Evolutionary conservation across 2,113 vertebrate genomes (phyloP), one percentile per base, ranked within the genome.

Genomic region (Ceyx margarethae): DNA sequence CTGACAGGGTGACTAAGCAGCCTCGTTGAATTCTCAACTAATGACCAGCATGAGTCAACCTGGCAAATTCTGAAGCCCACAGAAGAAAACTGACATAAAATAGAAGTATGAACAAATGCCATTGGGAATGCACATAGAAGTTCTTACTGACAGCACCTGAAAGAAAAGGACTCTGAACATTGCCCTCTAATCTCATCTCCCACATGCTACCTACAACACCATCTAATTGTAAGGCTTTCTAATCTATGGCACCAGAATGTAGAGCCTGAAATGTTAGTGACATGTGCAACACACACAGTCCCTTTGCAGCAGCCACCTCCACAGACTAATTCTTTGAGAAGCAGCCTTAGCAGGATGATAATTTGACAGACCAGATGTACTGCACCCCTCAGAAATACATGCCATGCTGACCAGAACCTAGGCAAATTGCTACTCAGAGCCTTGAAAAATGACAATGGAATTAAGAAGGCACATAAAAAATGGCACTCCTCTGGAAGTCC

Each of bases 21-120:
- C 33, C 60, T 85, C 71, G 33, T 62, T 93, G 58, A 40, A 51
- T 37, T 89, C 64, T 57, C 71, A 37, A 48, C 76, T 86, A 93
- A 94, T 62, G 42, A 84, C 77, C 83, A 79, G 51, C 45, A n/a
- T 93, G 92, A 93, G 51, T 85, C 74, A 91, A 71, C 35, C 31
- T 66, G 15, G 77, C 61, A 93, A 90, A 87, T 65, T 43, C 69
- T 80, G 74, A 92, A 64, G 62, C 25, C 56, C 76, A 72, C 33
- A 51, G 50, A 89, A 80, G 50, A 83, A 84, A 86, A 64, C 11
- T 40, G 79, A 53, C 0, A 0, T 62, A 81, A 81, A 91, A 58
- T 4, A 67, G 28, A 95, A 92, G 66, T 21, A 79, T 25, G 88
- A 82, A 80, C 75, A 89, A 91, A 89, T 51, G 71, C 28, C 13